Conservation (phyloP, 2,113 vertebrate species). For the Potamarius usumacintae region DNA sequence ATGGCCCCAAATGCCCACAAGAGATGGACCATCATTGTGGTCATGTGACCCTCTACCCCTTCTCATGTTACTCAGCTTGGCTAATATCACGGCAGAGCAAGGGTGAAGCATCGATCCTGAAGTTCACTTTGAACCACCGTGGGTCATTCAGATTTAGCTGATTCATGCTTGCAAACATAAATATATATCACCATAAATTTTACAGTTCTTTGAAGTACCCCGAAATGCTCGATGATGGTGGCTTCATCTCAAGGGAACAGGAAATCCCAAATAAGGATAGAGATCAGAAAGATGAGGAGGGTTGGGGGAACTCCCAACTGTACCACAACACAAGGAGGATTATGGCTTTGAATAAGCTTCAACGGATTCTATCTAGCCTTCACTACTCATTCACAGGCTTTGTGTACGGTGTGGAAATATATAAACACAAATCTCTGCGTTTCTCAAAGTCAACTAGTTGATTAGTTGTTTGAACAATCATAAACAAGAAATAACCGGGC, state of each 20-base stretch:
- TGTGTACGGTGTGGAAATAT: background rate
- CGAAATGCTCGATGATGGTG: slow-evolving; percentile 37
- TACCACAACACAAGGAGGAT: slow-evolving; percentile 39
- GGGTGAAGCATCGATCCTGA: slow-evolving; percentile 53
- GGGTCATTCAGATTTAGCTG: background rate
- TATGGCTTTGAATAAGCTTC: slow-evolving; percentile 9
- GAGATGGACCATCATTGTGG: slow-evolving; percentile 29
- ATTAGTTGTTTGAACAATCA: background rate
- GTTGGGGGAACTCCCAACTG: slow-evolving; percentile 31
- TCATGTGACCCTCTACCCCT: slow-evolving; percentile 44
- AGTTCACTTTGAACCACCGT: background rate
- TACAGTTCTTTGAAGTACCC: slow-evolving; percentile 22
- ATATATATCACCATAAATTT: background rate
- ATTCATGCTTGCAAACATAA: background rate
- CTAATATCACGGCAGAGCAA: slow-evolving; percentile 16
- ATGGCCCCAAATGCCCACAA: slow-evolving; percentile 14
- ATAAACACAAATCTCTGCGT: background rate
- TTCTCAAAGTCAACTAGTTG: background rate
- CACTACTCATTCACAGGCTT: background rate
- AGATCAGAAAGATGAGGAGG: slow-evolving; percentile 18
- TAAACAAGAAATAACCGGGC: background rate
- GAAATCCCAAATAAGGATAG: slow-evolving; percentile 53
- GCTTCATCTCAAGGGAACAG: slow-evolving; percentile 40
- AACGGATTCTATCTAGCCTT: slow-evolving; percentile 5
- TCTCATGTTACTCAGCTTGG: slow-evolving; percentile 58